A percentile compares a stretch with the other conserved stretches of the same genome.
These are phyloP conservation scores for Chaunax sp. DNA, from an alignment of 2,797 vertebrate species.

Conservation along the genomic window DNA sequence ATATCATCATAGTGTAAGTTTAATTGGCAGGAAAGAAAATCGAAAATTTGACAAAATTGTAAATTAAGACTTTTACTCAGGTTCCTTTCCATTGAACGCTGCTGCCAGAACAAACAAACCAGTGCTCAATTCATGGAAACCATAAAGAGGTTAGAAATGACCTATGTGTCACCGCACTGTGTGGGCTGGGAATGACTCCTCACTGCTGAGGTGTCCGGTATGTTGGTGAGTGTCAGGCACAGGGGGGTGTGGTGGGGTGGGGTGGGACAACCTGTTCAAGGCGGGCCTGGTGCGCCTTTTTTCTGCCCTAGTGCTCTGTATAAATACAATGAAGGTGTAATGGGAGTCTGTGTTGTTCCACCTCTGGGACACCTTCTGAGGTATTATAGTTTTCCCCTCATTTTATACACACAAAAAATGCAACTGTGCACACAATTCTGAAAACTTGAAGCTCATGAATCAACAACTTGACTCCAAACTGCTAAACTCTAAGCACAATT, in stretches of 20 bases:
- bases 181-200: constrained; percentile 65
- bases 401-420: too few species aligned
- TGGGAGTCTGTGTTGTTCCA: too few species aligned
- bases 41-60: neutral
- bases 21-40: neutral
- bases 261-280: too few species aligned
- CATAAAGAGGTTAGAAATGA: constrained; percentile 46
- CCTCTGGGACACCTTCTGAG: too few species aligned
- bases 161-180: constrained; percentile 44
- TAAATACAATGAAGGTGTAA: too few species aligned
- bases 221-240: constrained; percentile 19
- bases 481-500: too few species aligned
- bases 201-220: constrained; percentile 54
- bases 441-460: too few species aligned
- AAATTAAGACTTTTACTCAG: neutral
- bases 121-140: constrained; percentile 26
- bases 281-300: too few species aligned
- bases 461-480: too few species aligned
- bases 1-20: neutral
- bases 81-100: constrained; percentile 1
- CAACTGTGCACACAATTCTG: too few species aligned
- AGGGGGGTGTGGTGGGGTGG: constrained; percentile 2
- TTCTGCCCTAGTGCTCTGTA: too few species aligned
- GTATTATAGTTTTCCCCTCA: too few species aligned
- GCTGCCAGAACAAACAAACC: constrained; percentile 36